Base-by-base conservation (phyloP, 2,113 vertebrate genomes). In the Polyodon spathula region DNA sequence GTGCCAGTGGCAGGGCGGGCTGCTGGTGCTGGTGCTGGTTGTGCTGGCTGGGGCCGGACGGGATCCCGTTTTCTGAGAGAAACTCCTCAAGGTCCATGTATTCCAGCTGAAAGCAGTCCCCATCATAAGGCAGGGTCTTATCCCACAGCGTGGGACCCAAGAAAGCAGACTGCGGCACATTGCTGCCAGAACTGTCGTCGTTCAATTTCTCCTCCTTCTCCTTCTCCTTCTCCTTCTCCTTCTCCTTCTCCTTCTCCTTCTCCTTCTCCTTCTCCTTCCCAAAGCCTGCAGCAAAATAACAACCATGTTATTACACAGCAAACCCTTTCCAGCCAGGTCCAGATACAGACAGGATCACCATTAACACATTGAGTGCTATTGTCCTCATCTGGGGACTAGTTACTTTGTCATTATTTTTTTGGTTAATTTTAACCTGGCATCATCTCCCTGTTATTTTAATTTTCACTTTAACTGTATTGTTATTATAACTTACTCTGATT, bases 31-130 rank as follows among this genome's bases (percentile, higher is more conserved):
- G 84, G 67, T 73, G 87, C 73, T 88, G 90, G 63, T 93, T 84
- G 0, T 87, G 85, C 71, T 91, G 90, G 5, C 86, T 82, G 0
- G 90, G 83, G 79, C 89, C 97, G 62, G 92, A 91, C 4, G 96
- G 94, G 69, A 99, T 99, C 77, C 95, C 94, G 65, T 99, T 98
- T 82, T 99, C 95, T 0, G 92, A 93, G 70, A 99, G 86, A 79
- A 98, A 99, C 83, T 99, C 96, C 83, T 99, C 94, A 88, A 99
- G 86, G 84, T 98, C 96, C 96, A 99, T 97, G 87, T 97, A 98
- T 76, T 98, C 96, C 88, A 99, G 84, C 81, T 99, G 94, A 70
- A 99, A 99, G 77, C 87, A 94, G 80, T 98, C 94, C 48, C 88
- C 94, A 15, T 97, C 93, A 2, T 98, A 99, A 1, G 96, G 91